phyloP scores from a whole-genome alignment of 2,797 vertebrate species.

The Coregonus sp. region DNA sequence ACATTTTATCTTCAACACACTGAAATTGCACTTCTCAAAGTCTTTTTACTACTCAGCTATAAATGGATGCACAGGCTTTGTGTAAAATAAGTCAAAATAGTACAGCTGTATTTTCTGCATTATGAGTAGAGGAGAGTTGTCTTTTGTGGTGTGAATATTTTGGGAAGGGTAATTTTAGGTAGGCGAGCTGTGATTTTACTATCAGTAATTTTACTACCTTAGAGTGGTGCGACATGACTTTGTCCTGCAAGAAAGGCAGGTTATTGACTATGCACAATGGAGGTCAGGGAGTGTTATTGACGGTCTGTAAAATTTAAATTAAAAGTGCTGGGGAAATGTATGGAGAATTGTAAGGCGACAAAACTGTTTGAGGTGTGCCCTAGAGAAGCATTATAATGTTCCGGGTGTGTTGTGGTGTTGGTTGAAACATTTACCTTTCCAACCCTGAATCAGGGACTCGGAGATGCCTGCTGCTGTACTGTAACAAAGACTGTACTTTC shows the following conservation, averaged over 20 bases:
- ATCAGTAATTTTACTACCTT: too few species aligned
- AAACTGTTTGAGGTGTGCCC: constrained; percentile 14
- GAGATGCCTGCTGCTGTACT: constrained; percentile 8
- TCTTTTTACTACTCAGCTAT: not conserved
- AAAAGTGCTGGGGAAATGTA: constrained; percentile 18
- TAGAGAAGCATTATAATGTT: constrained; percentile 18
- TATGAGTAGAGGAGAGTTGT: not conserved
- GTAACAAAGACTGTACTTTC: not conserved
- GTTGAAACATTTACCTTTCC: constrained; percentile 35
- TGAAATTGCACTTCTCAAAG: too few species aligned
- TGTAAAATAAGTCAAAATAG: not conserved
- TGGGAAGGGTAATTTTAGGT: not conserved
- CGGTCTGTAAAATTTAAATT: constrained; percentile 19
- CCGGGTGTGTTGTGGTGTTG: constrained; percentile 3
- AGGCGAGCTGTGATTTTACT: not conserved
- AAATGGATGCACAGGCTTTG: not conserved
- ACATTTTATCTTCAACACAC: too few species aligned
- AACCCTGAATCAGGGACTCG: constrained; percentile 9
- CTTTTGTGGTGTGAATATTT: not conserved
- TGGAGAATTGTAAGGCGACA: constrained; percentile 23
- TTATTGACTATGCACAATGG: not conserved
- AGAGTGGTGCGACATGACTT: too few species aligned
- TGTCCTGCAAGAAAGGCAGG: too few species aligned
- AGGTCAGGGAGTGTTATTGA: not conserved
- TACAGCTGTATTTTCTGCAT: not conserved